Base-by-base conservation (phyloP, 2,888 invertebrate genomes). In the Pecten maximus region DNA sequence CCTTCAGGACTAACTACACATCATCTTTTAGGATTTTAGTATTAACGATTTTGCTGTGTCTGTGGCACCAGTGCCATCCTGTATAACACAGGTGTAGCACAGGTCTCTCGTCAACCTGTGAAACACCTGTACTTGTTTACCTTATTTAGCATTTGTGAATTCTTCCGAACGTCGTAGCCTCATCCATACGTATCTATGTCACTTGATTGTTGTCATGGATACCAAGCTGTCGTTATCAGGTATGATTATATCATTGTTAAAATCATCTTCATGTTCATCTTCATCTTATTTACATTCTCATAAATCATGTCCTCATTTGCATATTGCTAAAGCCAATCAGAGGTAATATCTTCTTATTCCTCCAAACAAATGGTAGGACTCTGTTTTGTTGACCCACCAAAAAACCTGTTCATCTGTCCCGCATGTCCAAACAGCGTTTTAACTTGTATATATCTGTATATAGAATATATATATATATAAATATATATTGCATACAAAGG, bases 21-120 rank as follows among this genome's bases (percentile, higher is more conserved):
- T 87, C 90, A 89, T 39, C 89, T 40, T 90, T 92, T 87, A 92
- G 92, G 91, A 90, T 92, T 87, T 89, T 93, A 88, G 86, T 93
- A 88, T 90, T 93, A 88, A 90, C 92, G 88, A 89, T 92, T 88
- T 50, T 91, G 28, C 40, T 92, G 40, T 92, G 90, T 91, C 44
- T 88, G 44, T 48, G 44, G 44, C 35, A 44, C 88, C n/a, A 50
- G 44, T 88, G 10, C 28, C 40, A 88, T 15, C 8, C 40, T 23
- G 88, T 48, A 88, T 88, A 88, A 48, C 88, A 28, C 44, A 88
- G 44, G 50, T 88, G 28, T n/a, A 35, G 35, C 74, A 74, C 74
- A 74, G 74, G 74, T 74, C 74, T 74, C 74, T 74, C 35, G 12
- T 74, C 15, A 1, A 74, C 74, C 74, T 74, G 74, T 74, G 74